Conservation (phyloP, 2,888 invertebrate species). For the Macroteleia sp. region DNA sequence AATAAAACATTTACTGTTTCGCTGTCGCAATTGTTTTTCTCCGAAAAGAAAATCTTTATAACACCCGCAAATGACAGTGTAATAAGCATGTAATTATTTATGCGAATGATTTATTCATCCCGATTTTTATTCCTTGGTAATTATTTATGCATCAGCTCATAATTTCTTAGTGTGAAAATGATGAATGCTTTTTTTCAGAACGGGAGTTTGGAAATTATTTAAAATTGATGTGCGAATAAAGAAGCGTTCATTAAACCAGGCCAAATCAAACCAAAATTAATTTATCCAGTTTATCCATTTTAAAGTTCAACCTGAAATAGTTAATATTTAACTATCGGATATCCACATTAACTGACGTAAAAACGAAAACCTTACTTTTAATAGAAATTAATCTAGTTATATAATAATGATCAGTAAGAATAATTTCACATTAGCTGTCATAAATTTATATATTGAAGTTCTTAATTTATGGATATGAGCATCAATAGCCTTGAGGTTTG, state of each 20-base stretch:
- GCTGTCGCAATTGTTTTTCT: slow-evolving; percentile 13
- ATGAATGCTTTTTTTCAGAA: not conserved
- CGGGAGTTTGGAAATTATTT: no score
- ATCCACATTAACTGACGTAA: no score
- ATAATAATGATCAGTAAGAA: slow-evolving; percentile 15
- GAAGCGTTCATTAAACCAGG: no score
- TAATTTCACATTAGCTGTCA: slow-evolving; percentile 39
- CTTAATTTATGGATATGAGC: slow-evolving; percentile 44
- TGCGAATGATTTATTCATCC: slow-evolving; percentile 32
- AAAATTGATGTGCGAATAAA: no score
- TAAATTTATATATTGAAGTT: slow-evolving; percentile 34
- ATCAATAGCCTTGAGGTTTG: slow-evolving; percentile 23
- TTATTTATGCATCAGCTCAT: slow-evolving; percentile 20
- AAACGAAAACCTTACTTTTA: not conserved
- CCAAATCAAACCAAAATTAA: no score
- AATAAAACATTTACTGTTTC: slow-evolving; percentile 27
- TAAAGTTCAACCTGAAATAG: no score
- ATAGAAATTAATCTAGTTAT: slow-evolving; percentile 12
- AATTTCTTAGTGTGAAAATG: not conserved
- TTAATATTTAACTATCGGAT: no score
- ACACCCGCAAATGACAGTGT: slow-evolving; percentile 16
- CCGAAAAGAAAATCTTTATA: slow-evolving; percentile 27
- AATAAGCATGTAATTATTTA: slow-evolving; percentile 15
- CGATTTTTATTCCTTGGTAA: slow-evolving; percentile 11
- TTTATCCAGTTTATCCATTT: no score